phyloP scores from a whole-genome alignment of 2,113 vertebrate species.

The Polypterus senegalus region DNA sequence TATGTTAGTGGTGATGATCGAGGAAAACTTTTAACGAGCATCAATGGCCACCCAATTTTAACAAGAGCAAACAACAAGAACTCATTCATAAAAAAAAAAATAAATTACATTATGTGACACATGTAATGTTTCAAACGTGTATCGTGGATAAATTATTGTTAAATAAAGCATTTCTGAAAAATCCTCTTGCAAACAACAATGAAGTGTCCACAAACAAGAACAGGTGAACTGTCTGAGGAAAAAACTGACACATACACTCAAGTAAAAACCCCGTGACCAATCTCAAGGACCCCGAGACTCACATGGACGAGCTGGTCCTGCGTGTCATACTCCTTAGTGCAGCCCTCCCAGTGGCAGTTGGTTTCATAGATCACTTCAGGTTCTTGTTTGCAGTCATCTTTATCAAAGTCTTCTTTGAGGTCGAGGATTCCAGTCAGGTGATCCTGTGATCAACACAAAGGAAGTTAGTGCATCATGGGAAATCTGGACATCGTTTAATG shows the following conservation, averaged over 20 bases:
- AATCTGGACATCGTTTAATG: too few species aligned
- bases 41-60: too few species aligned
- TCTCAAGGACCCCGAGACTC: constrained; percentile 35
- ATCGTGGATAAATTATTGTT: too few species aligned
- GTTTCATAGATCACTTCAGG: constrained; percentile 91
- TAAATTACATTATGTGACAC: too few species aligned
- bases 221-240: neutral
- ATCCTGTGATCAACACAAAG: constrained; percentile 47
- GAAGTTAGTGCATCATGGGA: neutral
- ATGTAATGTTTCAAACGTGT: too few species aligned
- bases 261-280: neutral
- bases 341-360: constrained; percentile 95
- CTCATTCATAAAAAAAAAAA: too few species aligned
- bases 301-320: constrained; percentile 96
- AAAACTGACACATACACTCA: neutral
- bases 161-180: too few species aligned
- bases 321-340: constrained; percentile 84
- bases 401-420: constrained; percentile 88
- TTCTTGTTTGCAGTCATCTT: constrained; percentile 93
- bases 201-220: neutral
- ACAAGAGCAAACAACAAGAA: too few species aligned
- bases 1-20: too few species aligned
- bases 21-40: too few species aligned
- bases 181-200: too few species aligned
- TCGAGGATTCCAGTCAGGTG: constrained; percentile 58